A percentile compares a stretch with the other conserved stretches of the same genome.
phyloP scores from a whole-genome alignment of 2,113 vertebrate species.

The Hymenochirus boettgeri region DNA sequence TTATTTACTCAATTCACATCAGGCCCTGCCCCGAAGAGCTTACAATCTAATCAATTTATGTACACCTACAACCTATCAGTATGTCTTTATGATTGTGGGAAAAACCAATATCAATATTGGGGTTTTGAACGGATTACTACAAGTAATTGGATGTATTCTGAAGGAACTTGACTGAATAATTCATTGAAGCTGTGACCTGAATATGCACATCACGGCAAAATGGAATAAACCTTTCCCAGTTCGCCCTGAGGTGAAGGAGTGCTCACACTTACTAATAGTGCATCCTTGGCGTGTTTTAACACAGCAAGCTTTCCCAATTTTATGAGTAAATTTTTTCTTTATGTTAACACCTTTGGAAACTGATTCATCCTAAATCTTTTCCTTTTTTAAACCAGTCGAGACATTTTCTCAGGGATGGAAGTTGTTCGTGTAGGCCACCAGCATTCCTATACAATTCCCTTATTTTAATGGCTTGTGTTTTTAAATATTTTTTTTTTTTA shows the following conservation, averaged over 20 bases:
- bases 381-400: no score
- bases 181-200: constrained; percentile 23
- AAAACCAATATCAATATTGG: neutral
- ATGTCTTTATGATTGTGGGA: no score
- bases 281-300: constrained; percentile 34
- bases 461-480: no score
- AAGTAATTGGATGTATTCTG: constrained; percentile 25
- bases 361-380: constrained; percentile 17
- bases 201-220: constrained; percentile 29
- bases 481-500: no score
- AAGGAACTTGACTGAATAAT: constrained; percentile 21
- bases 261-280: constrained; percentile 27
- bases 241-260: constrained; percentile 38
- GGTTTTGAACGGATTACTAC: constrained; percentile 31
- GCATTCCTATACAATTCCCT: no score
- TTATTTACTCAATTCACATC: no score
- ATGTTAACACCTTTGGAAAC: constrained; percentile 13
- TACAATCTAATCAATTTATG: no score
- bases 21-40: no score
- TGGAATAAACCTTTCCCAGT: constrained; percentile 12
- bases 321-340: constrained; percentile 2
- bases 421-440: no score
- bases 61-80: no score
- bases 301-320: constrained; percentile 21
- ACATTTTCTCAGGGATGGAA: no score